Percentiles rank a stretch among this genome's conserved stretches.
Evolutionary conservation across 2,888 invertebrate genomes (phyloP).

Genomic region (Steinernema carpocapsae): DNA sequence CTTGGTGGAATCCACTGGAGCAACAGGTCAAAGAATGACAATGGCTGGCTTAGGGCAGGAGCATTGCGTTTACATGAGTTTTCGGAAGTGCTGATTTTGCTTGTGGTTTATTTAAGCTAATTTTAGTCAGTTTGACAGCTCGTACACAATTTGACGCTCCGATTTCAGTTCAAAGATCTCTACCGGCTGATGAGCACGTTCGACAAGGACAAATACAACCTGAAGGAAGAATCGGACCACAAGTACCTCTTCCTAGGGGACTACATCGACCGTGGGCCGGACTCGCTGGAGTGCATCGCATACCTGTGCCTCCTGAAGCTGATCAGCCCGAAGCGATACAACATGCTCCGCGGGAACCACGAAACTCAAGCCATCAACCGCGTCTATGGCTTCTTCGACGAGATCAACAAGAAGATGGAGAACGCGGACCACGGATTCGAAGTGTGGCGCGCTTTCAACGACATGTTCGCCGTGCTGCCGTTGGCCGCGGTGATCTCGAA

Average conservation of each 20-base stretch:
- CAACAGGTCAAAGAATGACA: too few relatives aligned
- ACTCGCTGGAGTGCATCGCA: constrained; percentile 42
- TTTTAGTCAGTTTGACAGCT: too few relatives aligned
- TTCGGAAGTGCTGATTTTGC: too few relatives aligned
- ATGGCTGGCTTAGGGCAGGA: too few relatives aligned
- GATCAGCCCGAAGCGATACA: constrained; percentile 30
- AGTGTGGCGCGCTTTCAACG: constrained; percentile 47
- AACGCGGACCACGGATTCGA: constrained; percentile 41
- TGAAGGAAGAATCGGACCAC: not conserved
- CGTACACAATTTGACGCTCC: too few relatives aligned
- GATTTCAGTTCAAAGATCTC: constrained; percentile 42
- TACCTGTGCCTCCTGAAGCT: constrained; percentile 9
- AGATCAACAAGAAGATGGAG: constrained; percentile 37
- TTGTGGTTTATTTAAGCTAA: too few relatives aligned
- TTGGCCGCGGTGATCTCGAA: constrained; percentile 43
- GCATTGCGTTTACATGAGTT: too few relatives aligned
- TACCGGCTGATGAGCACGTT: constrained; percentile 41
- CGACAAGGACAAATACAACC: constrained; percentile 5
- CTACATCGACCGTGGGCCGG: constrained; percentile 44
- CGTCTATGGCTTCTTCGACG: constrained; percentile 45
- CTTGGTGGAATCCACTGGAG: too few relatives aligned
- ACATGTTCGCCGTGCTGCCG: constrained; percentile 45
- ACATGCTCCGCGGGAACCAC: constrained; percentile 49
- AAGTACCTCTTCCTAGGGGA: constrained; percentile 46
- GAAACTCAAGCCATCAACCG: constrained; percentile 45